These are phyloP conservation scores for Catocala fraxini DNA, from an alignment of 2,888 invertebrate species.

Conservation along the genomic window DNA sequence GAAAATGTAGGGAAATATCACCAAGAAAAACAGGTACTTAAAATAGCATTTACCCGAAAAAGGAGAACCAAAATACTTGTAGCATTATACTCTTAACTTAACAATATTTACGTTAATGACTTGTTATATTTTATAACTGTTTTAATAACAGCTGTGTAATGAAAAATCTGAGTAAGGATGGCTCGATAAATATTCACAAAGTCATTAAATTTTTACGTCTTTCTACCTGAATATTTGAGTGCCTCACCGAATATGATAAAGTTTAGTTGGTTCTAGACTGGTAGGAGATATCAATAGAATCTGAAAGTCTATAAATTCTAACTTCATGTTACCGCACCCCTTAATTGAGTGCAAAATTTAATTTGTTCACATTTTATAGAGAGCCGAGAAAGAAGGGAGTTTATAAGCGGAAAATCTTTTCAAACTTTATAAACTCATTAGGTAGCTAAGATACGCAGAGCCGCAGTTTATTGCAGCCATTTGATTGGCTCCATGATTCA, in stretches of 20 bases:
- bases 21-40: no score
- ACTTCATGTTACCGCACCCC: slow-evolving; percentile 7
- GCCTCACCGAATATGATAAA: background rate
- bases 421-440: slow-evolving; percentile 1
- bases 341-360: slow-evolving; percentile 33
- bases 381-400: slow-evolving; percentile 11
- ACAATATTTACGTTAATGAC: slow-evolving; percentile 4
- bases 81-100: slow-evolving; percentile 1
- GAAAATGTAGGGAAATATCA: no score
- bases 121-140: slow-evolving; percentile 11
- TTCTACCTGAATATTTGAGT: slow-evolving; percentile 13
- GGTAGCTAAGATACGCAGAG: background rate
- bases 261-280: slow-evolving; percentile 16
- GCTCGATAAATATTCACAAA: slow-evolving; percentile 22
- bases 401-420: slow-evolving; percentile 25
- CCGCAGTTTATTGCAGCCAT: slow-evolving; percentile 1
- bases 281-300: slow-evolving; percentile 14
- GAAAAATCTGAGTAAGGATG: slow-evolving; percentile 11
- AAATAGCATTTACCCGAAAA: background rate
- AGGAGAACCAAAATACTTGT: background rate
- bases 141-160: slow-evolving; percentile 11
- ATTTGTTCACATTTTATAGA: slow-evolving; percentile 19
- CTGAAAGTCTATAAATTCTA: slow-evolving; percentile 19
- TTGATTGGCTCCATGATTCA: background rate
- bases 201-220: slow-evolving; percentile 17